These are phyloP conservation scores for Drosophila repleta DNA, from an alignment of 1,140 invertebrate species.

Conservation along the genomic window DNA sequence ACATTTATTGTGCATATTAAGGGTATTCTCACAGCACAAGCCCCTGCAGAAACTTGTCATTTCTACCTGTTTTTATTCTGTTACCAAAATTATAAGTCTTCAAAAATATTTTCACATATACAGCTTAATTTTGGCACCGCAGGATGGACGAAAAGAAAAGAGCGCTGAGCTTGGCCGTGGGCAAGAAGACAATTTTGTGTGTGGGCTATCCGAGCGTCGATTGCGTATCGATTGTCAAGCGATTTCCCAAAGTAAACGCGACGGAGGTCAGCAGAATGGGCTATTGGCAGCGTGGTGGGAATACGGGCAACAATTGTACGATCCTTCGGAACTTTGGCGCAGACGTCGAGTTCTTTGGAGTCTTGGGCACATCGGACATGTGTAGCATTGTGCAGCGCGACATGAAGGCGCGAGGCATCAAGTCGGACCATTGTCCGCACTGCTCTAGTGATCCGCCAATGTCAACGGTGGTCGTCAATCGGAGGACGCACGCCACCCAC, in stretches of 20 bases:
- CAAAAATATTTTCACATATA: not conserved
- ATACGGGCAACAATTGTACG: conserved; percentile 88
- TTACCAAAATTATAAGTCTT: conserved; percentile 2
- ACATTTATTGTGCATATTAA: too few species aligned
- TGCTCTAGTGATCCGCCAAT: conserved; percentile 77
- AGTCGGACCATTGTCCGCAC: conserved; percentile 84
- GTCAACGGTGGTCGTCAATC: conserved; percentile 85
- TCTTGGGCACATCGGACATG: conserved; percentile 82
- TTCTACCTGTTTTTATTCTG: not conserved
- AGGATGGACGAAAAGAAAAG: not conserved
- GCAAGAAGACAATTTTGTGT: conserved; percentile 61
- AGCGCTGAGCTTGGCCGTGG: conserved; percentile 33
- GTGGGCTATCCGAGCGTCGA: conserved; percentile 85
- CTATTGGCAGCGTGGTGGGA: conserved; percentile 88
- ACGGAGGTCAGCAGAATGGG: conserved; percentile 85
- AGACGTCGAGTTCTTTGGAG: conserved; percentile 86
- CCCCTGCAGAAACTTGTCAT: too few species aligned
- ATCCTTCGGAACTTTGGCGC: conserved; percentile 86
- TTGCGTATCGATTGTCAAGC: conserved; percentile 84
- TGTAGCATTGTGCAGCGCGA: conserved; percentile 85
- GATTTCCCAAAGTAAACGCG: conserved; percentile 84
- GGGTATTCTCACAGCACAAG: too few species aligned
- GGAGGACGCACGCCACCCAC: conserved; percentile 85
- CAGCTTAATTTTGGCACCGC: not conserved
- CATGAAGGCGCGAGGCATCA: conserved; percentile 85